Percentiles rank a stretch among this genome's conserved stretches.
Evolutionary conservation across 2,888 invertebrate species (phyloP).

Genomic region (Polydrusus tereticollis): DNA sequence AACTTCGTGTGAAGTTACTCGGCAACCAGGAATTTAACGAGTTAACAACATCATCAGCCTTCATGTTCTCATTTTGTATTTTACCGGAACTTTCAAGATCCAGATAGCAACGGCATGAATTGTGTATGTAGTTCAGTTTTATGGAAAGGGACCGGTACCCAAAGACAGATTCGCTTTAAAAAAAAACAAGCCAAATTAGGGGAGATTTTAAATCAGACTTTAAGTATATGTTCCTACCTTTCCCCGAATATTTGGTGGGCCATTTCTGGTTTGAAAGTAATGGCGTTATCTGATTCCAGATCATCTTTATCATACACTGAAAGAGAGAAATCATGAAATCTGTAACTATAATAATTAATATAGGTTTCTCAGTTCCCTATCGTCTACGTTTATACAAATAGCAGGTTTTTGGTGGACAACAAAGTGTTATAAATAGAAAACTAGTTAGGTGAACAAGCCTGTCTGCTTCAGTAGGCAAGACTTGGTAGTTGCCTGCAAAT

Average conservation of each 20-base stretch:
- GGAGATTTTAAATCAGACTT: not conserved
- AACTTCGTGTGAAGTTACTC: conserved; percentile 54
- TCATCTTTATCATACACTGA: conserved; percentile 54
- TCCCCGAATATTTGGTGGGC: conserved; percentile 95
- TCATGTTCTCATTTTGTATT: conserved; percentile 29
- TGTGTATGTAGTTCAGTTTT: conserved; percentile 57
- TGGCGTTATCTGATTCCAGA: conserved; percentile 42
- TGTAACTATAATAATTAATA: not conserved
- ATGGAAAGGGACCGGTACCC: conserved; percentile 87
- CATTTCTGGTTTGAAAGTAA: conserved; percentile 83
- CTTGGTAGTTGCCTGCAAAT: too few relatives aligned
- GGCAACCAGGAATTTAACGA: conserved; percentile 59
- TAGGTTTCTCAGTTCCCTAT: too few relatives aligned
- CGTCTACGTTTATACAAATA: too few relatives aligned
- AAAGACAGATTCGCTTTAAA: conserved; percentile 84
- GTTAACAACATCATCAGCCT: conserved; percentile 42
- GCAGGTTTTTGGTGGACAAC: too few relatives aligned
- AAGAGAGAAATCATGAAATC: conserved; percentile 6
- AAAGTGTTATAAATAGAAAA: too few relatives aligned
- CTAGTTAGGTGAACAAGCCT: too few relatives aligned
- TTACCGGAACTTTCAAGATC: conserved; percentile 62
- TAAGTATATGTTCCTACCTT: conserved; percentile 62
- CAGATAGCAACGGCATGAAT: conserved; percentile 75
- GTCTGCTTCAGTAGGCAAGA: too few relatives aligned
- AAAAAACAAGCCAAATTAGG: not conserved